Percentiles rank a stretch among this genome's conserved stretches.
Conservation (phyloP, 2,797 vertebrate genomes). For the Cynodonichthys magdalenae region DNA sequence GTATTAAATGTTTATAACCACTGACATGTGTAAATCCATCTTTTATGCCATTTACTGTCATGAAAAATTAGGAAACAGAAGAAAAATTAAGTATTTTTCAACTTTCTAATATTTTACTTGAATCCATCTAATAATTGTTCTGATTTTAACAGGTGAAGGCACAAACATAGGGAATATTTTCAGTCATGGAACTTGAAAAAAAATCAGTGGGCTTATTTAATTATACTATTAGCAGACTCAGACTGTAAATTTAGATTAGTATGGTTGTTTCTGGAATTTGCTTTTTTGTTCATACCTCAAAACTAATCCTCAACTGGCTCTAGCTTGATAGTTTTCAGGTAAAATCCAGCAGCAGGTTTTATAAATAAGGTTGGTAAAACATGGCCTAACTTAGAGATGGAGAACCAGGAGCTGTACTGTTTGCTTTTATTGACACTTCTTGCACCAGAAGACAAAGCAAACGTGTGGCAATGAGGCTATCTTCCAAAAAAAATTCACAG, state of each 20-base stretch:
- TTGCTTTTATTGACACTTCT: conserved; percentile 35
- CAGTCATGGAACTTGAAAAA: conserved; percentile 56
- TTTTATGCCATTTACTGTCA: not conserved
- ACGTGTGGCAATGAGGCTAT: conserved; percentile 35
- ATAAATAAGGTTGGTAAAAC: conserved; percentile 30
- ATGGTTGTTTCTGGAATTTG: conserved; percentile 32
- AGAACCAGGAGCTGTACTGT: conserved; percentile 27
- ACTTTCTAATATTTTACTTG: conserved; percentile 49
- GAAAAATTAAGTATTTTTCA: conserved; percentile 38
- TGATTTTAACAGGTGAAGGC: conserved; percentile 69
- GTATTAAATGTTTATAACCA: too few species aligned
- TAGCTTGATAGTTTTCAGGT: conserved; percentile 17
- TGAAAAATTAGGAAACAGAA: conserved; percentile 9
- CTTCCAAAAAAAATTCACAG: conserved; percentile 27
- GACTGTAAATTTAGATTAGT: conserved; percentile 46
- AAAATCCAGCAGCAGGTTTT: conserved; percentile 35
- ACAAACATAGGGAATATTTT: conserved; percentile 67
- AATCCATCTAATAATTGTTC: conserved; percentile 46
- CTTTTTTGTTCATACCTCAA: conserved; percentile 23
- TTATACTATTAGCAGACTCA: conserved; percentile 41
- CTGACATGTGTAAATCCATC: not conserved
- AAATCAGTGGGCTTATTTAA: conserved; percentile 38
- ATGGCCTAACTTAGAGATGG: conserved; percentile 32
- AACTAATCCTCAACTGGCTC: conserved; percentile 19
- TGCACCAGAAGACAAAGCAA: conserved; percentile 54